A percentile compares a stretch with the other conserved stretches of the same genome.
Evolutionary conservation across 2,888 invertebrate species (phyloP).

Genomic region (Nasonovia ribisnigri): DNA sequence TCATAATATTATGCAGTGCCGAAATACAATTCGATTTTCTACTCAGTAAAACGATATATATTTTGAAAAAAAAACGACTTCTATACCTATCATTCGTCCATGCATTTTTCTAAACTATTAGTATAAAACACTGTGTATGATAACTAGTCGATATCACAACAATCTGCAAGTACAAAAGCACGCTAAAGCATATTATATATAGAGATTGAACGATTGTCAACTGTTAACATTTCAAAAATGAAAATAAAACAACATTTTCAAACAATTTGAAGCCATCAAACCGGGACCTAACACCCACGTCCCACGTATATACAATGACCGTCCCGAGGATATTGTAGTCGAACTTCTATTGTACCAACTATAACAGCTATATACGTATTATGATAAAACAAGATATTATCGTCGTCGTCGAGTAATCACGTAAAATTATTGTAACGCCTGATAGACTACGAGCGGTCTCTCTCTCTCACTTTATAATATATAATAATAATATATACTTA

Average conservation of each 20-base stretch:
- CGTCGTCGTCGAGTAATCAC: slow-evolving; percentile 19
- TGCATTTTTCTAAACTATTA: not conserved
- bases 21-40: not conserved
- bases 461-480: not conserved
- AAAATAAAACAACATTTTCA: not conserved
- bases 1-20: not conserved
- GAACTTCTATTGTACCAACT: not conserved
- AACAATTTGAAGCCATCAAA: not conserved
- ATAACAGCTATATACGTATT: not conserved
- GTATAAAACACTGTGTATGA: not conserved
- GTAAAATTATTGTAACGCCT: not conserved
- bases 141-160: not conserved
- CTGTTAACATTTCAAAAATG: not conserved
- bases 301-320: not conserved
- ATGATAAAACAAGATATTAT: not conserved
- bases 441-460: not conserved
- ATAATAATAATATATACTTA: not conserved
- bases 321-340: not conserved
- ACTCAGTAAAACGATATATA: not conserved
- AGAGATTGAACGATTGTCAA: not conserved
- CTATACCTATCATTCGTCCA: not conserved
- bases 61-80: not conserved
- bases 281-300: not conserved
- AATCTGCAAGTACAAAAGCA: not conserved
- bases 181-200: not conserved